Percentiles rank a stretch among this genome's conserved stretches.
phyloP scores from a whole-genome alignment of 1,140 invertebrate species.

The Zaprionus kolodkinae region DNA sequence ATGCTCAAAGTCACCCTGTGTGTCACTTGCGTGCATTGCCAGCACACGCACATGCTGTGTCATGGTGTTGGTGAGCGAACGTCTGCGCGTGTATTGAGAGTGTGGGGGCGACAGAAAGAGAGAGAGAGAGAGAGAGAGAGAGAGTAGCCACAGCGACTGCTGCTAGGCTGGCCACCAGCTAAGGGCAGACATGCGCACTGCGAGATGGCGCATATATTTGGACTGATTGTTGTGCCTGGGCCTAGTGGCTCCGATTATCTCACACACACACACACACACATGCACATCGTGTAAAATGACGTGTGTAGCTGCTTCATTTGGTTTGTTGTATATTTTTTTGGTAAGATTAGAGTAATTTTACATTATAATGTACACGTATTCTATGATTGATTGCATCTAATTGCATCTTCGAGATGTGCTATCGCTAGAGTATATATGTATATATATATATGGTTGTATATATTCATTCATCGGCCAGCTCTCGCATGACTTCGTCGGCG shows the following conservation, averaged over 20 bases:
- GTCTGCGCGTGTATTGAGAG: conserved; percentile 1
- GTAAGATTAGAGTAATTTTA: conserved; percentile 56
- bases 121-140: conserved; percentile 4
- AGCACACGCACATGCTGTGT: conserved; percentile 5
- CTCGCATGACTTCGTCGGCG: conserved; percentile 78
- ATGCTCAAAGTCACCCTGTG: conserved; percentile 37
- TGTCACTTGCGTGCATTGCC: conserved; percentile 37
- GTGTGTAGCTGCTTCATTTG: conserved; percentile 50
- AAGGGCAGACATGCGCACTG: conserved; percentile 61
- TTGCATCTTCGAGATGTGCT: conserved; percentile 69
- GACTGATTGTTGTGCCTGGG: conserved; percentile 17
- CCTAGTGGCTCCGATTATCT: conserved; percentile 22
- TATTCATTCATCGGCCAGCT: conserved; percentile 57
- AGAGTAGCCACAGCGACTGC: background rate
- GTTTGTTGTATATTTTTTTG: conserved; percentile 66
- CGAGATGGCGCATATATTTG: conserved; percentile 24
- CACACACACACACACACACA: conserved; percentile 3
- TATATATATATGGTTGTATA: background rate
- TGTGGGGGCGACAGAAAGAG: too few species aligned
- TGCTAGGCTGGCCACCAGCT: conserved; percentile 34
- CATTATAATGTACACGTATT: conserved; percentile 47
- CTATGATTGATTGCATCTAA: conserved; percentile 67
- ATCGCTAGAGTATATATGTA: conserved; percentile 14
- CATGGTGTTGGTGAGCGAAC: conserved; percentile 30
- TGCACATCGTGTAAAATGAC: background rate